Base-by-base conservation (phyloP, 1,140 invertebrate genomes). In the Melipona quadrifasciata region DNA sequence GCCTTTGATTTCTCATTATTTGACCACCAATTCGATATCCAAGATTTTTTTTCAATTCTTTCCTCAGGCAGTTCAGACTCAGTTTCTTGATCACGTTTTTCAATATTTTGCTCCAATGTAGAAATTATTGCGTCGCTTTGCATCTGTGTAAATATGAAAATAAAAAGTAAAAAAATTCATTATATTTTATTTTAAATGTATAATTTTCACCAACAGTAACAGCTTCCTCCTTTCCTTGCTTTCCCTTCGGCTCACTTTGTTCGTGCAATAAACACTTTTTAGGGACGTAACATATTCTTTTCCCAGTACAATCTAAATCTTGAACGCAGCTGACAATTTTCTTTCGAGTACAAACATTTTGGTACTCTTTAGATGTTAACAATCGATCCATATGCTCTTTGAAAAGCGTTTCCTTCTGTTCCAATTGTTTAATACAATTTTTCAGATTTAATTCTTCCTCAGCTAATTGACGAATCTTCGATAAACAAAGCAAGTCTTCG, bases 371-470 rank as follows among this genome's bases (percentile, higher is more conserved):
- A 47, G n/a, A 87, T 1, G 70, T 80, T 14, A 89, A 51, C 17
- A 90, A 47, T 24, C 83, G 86, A 58, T 90, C 80, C 58, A 95
- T 90, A 80, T 94, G 93, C n/a, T 90, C 84, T 16, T 81, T 87
- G 10, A 93, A 89, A 31, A 86, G 31, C 3, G 64, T 21, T 75
- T 94, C 93, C 16, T 87, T 91, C 24, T 87, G 87, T 72, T 93
- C 93, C 19, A 94, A 76, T 6, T 92, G 87, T 68, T 84, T 91
- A 75, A 94, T 93, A 39, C 82, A 88, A 55, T 89, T 87, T 72
- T 93, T 94, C 21, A 93, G 55, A 17, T 88, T 82, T 8, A 93
- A 77, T 64, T 94, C 92, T 64, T 92, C 89, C 51, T 94, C 87
- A 0, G 91, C 92, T 12, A 94, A 71, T 73, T 92, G 85, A 57